Conservation (phyloP, 2,888 invertebrate species). For the Dyspetes luteomarginatus region DNA sequence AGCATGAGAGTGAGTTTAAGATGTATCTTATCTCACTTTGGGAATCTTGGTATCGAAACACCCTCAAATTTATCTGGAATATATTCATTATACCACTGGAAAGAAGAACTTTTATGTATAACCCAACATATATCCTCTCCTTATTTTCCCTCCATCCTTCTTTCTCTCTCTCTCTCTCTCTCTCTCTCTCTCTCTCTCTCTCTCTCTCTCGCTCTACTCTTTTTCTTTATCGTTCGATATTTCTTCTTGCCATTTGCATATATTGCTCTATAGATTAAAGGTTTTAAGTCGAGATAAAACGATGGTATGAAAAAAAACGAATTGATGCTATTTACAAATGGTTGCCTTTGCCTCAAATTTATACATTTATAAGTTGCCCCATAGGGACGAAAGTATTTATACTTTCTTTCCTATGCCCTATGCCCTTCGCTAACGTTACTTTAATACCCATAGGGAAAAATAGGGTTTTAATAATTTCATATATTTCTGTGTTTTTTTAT, state of each 20-base stretch:
- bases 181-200: neutral
- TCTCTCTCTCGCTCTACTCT: neutral
- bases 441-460: neutral
- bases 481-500: neutral
- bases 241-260: conserved; percentile 14
- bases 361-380: too few species aligned
- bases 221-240: conserved; percentile 17
- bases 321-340: too few species aligned
- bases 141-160: neutral
- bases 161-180: neutral
- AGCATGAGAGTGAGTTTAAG: conserved; percentile 32
- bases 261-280: neutral
- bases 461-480: neutral
- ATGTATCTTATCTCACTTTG: conserved; percentile 67
- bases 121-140: neutral
- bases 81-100: conserved; percentile 71
- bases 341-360: too few species aligned
- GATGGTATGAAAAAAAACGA: too few species aligned
- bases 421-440: too few species aligned
- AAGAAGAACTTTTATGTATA: conserved; percentile 18
- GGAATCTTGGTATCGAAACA: conserved; percentile 75
- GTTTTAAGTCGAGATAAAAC: too few species aligned
- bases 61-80: conserved; percentile 77
- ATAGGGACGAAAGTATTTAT: too few species aligned
- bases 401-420: too few species aligned